A percentile compares a stretch with the other conserved stretches of the same genome.
Evolutionary conservation across 1,140 invertebrate species (phyloP).

Genomic region (Drosophila nigrodunni): DNA sequence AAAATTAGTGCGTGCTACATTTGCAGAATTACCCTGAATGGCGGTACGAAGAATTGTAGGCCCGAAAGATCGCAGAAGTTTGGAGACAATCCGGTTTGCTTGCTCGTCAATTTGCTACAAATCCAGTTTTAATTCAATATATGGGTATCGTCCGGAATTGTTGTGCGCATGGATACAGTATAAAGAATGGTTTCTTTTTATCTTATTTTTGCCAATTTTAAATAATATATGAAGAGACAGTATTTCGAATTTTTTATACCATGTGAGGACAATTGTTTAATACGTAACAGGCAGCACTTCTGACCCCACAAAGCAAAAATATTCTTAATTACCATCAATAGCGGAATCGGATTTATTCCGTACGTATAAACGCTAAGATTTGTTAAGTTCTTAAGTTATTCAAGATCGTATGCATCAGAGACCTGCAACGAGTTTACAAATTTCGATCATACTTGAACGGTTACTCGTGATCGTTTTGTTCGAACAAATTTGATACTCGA

Average conservation of each 20-base stretch:
- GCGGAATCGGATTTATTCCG: too few relatives aligned
- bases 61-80: conserved; percentile 88
- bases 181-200: neutral
- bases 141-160: conserved; percentile 6
- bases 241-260: neutral
- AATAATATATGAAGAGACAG: neutral
- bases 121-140: conserved; percentile 56
- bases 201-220: neutral
- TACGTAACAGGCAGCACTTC: too few relatives aligned
- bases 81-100: conserved; percentile 89
- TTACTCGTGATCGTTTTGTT: too few relatives aligned
- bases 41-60: conserved; percentile 87
- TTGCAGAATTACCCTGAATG: conserved; percentile 78
- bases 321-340: too few relatives aligned
- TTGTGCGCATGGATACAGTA: neutral
- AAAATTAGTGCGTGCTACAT: conserved; percentile 74
- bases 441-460: too few relatives aligned
- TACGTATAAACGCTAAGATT: too few relatives aligned
- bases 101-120: conserved; percentile 91
- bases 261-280: too few relatives aligned
- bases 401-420: too few relatives aligned
- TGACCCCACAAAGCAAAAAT: too few relatives aligned
- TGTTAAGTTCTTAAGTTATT: too few relatives aligned
- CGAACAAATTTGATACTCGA: too few relatives aligned
- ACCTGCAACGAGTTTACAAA: too few relatives aligned